These are phyloP conservation scores for Dinoponera quadriceps DNA, from an alignment of 1,140 invertebrate genomes.

Conservation along the genomic window DNA sequence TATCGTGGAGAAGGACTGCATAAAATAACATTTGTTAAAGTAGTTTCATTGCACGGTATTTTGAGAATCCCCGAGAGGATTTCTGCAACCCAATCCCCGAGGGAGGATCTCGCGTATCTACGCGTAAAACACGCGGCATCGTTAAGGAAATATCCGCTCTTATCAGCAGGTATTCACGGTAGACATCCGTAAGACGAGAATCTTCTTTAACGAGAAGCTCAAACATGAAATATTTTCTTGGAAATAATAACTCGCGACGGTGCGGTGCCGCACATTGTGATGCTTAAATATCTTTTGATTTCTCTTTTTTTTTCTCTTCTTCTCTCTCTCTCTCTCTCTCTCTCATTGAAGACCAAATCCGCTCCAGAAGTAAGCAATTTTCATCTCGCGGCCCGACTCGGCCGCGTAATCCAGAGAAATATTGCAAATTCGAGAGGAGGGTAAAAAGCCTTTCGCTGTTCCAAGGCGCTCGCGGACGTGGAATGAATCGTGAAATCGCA, in stretches of 20 bases:
- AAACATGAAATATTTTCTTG: conserved; percentile 47
- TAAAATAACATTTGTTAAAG: not conserved
- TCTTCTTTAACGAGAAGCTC: conserved; percentile 13
- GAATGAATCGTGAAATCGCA: conserved; percentile 59
- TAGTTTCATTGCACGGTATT: not conserved
- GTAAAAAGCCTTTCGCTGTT: conserved; percentile 63
- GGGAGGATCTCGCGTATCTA: not conserved
- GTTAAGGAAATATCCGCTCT: not conserved
- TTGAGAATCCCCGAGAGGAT: not conserved
- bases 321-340: not conserved
- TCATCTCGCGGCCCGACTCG: conserved; percentile 27
- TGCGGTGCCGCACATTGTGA: not conserved
- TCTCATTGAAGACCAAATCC: conserved; percentile 24
- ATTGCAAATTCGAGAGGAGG: conserved; percentile 60
- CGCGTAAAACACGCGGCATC: not conserved
- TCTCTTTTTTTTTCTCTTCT: not conserved
- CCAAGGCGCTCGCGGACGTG: conserved; percentile 53
- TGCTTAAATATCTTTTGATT: conserved; percentile 7
- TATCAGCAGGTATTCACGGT: not conserved
- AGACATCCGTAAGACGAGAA: not conserved
- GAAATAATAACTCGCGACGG: conserved; percentile 33
- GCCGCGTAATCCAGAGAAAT: conserved; percentile 57
- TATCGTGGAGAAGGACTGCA: not conserved
- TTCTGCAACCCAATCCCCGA: not conserved
- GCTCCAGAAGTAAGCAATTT: conserved; percentile 35